Base-by-base conservation (phyloP, 2,113 vertebrate genomes). In the Hoplias malabaricus region DNA sequence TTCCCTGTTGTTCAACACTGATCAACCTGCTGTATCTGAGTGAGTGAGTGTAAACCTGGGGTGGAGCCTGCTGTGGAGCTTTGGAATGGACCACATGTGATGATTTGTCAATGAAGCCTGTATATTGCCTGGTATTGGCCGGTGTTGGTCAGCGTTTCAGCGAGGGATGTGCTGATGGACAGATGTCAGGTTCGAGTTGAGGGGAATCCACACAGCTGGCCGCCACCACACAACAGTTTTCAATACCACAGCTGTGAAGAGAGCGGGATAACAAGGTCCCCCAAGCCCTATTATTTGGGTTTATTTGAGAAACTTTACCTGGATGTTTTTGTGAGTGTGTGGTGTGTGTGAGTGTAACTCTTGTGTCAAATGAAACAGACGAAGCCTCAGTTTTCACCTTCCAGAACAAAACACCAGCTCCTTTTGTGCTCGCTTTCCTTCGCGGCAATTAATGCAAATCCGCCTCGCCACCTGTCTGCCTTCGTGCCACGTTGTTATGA, bases 221-320 rank as follows among this genome's bases (percentile, higher is more conserved):
- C 54, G 21, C 21, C 23, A 56, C 67, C 38, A 36, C 12, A 36
- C 67, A n/a, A 53, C 25, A 54, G 79, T 57, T 77, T 57, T 67
- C 43, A 42, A 56, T 34, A 23, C 34, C 33, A 46, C 21, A 46
- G 56, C 21, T 50, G 43, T 62, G 57, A 78, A 78, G 46, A 73
- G 69, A 43, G 40, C 43, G 29, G 71, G 21, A 62, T 81, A 81
- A 77, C 69, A 77, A 40, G 66, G 7, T 81, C 79, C 79, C 82
- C 68, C 10, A 74, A 71, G 75, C 71, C 65, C 29, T 50, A 57
- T 71, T 75, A 69, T 69, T 75, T 66, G 66, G 38, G 65, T 27
- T 54, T 38, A 48, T 70, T 63, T 80, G 67, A 50, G 53, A 74
- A 34, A 4, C 48, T 29, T 54, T 27, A 53, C 29, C 34, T 75